Evolutionary conservation across 2,888 invertebrate species (phyloP), one percentile per base, ranked within the genome.

Genomic region (Drosophila antonietae): DNA sequence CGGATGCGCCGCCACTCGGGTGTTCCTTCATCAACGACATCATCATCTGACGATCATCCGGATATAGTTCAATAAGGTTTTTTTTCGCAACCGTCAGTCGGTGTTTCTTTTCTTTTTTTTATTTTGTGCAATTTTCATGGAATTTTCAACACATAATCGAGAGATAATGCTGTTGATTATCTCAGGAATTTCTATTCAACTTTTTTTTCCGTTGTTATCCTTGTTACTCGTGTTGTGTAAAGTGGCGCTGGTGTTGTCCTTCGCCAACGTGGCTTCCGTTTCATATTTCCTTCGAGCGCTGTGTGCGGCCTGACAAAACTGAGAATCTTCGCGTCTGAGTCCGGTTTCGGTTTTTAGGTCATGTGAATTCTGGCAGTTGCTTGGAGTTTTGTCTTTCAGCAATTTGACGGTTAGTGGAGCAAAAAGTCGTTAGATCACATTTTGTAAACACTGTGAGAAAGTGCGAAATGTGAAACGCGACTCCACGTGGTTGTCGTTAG

Each of bases 1-100:
- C 86, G 86, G 86, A 86, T 86, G 83, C 88, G 71, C 55, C 68
- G 80, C 83, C 88, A 86, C 88, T 86, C 88, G 83, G 85, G 80
- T 83, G 88, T 85, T 78, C 77, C 68, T 58, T 18, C 58, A 56
- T 41, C 64, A 63, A 56, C 66, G 73, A 69, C 83, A 79, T 75
- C 84, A 84, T 84, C 88, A 84, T 78, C 82, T 66, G 72, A 73
- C 68, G 84, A 85, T 85, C 88, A 88, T 87, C 86, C 88, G 86
- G 86, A 88, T 87, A 80, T 86, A 83, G 81, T 83, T 87, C 84
- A 81, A 84, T 84, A 76, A 74, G 53, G 37, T 67, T 68, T 65
- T 63, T 53, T 28, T 65, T 69, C 9, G 79, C 70, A 70, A 75
- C 49, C 69, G 43, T 65, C 77, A 61, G 67, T 79, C 73, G 73